Base-by-base conservation (phyloP, 2,113 vertebrate genomes). In the Pelecanoides urinatrix region DNA sequence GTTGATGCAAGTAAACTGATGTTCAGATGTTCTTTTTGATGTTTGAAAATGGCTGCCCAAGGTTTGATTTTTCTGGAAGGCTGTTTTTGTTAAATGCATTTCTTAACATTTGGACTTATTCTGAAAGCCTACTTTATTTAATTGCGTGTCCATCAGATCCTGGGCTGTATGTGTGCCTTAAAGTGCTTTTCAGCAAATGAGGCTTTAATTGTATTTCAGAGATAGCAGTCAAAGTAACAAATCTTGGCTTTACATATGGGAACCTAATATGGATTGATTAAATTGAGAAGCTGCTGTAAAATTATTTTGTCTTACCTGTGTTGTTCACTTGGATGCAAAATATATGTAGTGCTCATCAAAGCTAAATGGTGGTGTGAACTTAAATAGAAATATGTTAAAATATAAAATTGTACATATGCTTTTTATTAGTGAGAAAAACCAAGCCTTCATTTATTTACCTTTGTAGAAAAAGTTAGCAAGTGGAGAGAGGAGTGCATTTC, bases 181-280 rank as follows among this genome's bases (percentile, higher is more conserved):
- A 86, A 83, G 42, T 74, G 42, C 86, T 91, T 96, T 92, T 94
- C n/a, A 38, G 30, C 42, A 87, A 89, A 84, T 71, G 75, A 95
- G 38, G 13, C 65, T 94, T 91, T 90, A 92, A 79, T 72, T 79
- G 53, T 93, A 40, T 74, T 95, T 91, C 50, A 50, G 50, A 80
- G 50, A 30, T 67, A 70, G 71, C 58, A 93, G 19, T 83, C 21
- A 9, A 53, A 86, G 59, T 63, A 91, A 80, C 47, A 84, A 45
- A 86, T 71, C 59, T 86, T 91, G 59, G 70, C 65, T 91, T 87
- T 84, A 47, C 16, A 11, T 84, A 72, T 61, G 86, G 72, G 44
- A 93, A 93, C 29, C 15, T 92, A 70, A 90, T 85, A 71, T 15
- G 29, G 42, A 85, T 90, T 85, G 77, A 92, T 88, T 66, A 90